Evolutionary conservation across 1,140 invertebrate species (phyloP), one percentile per base, ranked within the genome.

Genomic region (Drosophila erecta): DNA sequence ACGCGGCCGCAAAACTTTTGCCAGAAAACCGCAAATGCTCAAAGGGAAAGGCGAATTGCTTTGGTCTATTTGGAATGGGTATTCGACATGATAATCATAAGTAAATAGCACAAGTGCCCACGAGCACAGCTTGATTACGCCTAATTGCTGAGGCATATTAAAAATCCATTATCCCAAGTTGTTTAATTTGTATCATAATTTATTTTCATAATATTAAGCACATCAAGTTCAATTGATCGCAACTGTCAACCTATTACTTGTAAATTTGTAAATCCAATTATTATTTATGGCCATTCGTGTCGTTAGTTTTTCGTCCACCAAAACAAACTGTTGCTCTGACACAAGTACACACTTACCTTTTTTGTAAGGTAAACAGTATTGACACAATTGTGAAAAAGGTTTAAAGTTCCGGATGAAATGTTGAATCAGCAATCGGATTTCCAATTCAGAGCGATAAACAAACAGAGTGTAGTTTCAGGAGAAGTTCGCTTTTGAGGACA

Each of bases 1-100:
- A 2, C 50, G 78, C 64, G 69, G 76, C 83, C 81, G 59, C 81
- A 86, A 47, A 86, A 76, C 70, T 81, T 81, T 76, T 79, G 57
- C 62, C 65, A 55, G 51, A 24, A 75, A 76, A 79, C 70, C 83
- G 20, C 83, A 79, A 64, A 24, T 47, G 65, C 50, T 60, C 46
- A 57, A 24, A 53, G 44, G 43, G 33, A 40, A 75, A 54, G 37
- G 22, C 11, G 59, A 51, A 66, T 50, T 33, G 44, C 35, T 41
- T 33, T 1, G 20, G 17, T 33, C 22, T 7, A 14, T 27, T 65
- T 17, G 38, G 44, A 22, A n/a, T 20, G 70, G 51, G 61, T 22
- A 60, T 43, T 62, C 37, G 46, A 56, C 72, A 76, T 72, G 71
- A 50, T 84, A 80, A 85, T 67, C 80, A 85, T 76, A 65, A 80